These are phyloP conservation scores for Picus viridis DNA, from an alignment of 2,797 vertebrate species.

Conservation along the genomic window DNA sequence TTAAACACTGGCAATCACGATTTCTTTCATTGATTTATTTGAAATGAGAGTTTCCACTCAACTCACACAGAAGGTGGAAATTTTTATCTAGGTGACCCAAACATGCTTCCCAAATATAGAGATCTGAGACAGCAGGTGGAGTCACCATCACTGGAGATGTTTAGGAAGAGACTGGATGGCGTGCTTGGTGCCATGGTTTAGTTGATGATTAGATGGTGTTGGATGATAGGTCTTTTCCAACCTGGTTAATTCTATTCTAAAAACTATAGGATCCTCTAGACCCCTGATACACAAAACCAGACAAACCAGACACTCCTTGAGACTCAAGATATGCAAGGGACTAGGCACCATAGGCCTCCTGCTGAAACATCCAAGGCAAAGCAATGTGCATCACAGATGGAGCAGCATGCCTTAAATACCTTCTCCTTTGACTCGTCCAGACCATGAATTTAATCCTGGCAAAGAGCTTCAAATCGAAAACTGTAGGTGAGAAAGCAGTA, in stretches of 20 bases:
- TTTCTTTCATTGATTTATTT: neutral
- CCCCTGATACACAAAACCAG: neutral
- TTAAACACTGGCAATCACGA: neutral
- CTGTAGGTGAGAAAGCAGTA: neutral
- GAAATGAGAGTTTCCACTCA: neutral
- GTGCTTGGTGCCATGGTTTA: too few species aligned
- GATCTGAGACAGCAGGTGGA: neutral
- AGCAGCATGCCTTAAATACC: neutral
- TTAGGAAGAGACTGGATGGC: too few species aligned
- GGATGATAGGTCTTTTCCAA: too few species aligned
- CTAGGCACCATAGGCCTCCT: neutral
- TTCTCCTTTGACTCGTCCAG: neutral
- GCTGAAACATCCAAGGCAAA: neutral
- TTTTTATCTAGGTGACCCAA: neutral
- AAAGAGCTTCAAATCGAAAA: neutral
- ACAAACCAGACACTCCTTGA: neutral
- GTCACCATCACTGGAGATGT: too few species aligned
- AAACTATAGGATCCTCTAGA: neutral
- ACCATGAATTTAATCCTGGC: neutral
- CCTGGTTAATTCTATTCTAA: too few species aligned
- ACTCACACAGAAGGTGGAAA: neutral
- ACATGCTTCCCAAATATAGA: neutral
- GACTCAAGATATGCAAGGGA: rapidly evolving
- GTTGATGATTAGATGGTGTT: too few species aligned
- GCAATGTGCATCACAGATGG: neutral